These are phyloP conservation scores for Chaetogeoica ovagalla DNA, from an alignment of 2,888 invertebrate species.

Conservation along the genomic window DNA sequence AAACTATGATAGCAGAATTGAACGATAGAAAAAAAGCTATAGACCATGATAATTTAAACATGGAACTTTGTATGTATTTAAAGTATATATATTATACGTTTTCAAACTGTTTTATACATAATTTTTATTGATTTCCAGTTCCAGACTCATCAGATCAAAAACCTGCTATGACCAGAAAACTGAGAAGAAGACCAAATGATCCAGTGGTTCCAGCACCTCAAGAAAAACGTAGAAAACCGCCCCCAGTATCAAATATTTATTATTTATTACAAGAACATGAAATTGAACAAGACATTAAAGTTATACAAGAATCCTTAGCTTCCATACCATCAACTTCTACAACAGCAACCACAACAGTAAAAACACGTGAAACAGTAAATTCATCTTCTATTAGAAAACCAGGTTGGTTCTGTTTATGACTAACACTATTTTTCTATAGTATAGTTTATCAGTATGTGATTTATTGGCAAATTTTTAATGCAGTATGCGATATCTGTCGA, in stretches of 20 bases:
- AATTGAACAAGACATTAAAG: constrained; percentile 81
- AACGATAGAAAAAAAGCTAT: constrained; percentile 90
- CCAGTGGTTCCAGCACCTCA: constrained; percentile 81
- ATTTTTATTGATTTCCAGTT: constrained; percentile 43
- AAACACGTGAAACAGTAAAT: constrained; percentile 61
- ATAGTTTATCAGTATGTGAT: too few species aligned
- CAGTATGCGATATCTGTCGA: too few species aligned
- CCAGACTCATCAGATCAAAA: constrained; percentile 63
- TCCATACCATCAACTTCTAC: constrained; percentile 21
- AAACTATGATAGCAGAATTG: constrained; percentile 85
- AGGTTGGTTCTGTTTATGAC: constrained; percentile 58
- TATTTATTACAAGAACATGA: constrained; percentile 87
- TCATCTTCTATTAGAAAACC: constrained; percentile 63
- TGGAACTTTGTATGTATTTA: constrained; percentile 78
- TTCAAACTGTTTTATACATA: background rate
- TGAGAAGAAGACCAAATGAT: constrained; percentile 90
- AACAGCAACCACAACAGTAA: constrained; percentile 18
- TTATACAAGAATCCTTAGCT: constrained; percentile 64
- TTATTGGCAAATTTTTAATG: too few species aligned
- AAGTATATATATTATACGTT: background rate
- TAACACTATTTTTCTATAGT: background rate
- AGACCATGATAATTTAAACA: constrained; percentile 81
- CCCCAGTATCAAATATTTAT: constrained; percentile 81
- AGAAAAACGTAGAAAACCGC: constrained; percentile 78
- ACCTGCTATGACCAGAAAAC: constrained; percentile 91